Evolutionary conservation across 2,888 invertebrate species (phyloP).

Genomic region (Kryphioiulus occultus): DNA sequence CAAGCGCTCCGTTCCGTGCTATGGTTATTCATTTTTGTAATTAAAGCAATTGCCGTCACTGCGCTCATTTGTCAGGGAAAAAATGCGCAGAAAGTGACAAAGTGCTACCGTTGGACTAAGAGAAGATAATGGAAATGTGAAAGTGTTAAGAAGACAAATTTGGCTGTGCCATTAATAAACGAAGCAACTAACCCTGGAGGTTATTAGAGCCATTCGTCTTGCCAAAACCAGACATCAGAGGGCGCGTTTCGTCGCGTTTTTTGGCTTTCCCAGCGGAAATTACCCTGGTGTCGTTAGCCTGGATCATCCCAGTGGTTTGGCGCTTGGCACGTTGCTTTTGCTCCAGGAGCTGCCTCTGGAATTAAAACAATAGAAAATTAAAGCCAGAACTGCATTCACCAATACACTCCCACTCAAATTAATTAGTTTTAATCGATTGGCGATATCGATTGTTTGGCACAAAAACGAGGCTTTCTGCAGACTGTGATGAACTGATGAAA

Average conservation of each 20-base stretch:
- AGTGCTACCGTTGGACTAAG: neutral
- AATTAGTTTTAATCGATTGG: neutral
- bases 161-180: slow-evolving; percentile 36
- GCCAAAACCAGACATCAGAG: slow-evolving; percentile 50
- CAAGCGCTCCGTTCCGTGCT: neutral
- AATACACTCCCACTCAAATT: neutral
- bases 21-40: slow-evolving; percentile 7
- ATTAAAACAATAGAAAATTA: slow-evolving; percentile 48
- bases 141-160: slow-evolving; percentile 39
- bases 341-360: slow-evolving; percentile 83
- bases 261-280: slow-evolving; percentile 54
- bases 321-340: slow-evolving; percentile 88
- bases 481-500: neutral
- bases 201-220: slow-evolving; percentile 47
- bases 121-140: slow-evolving; percentile 36
- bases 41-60: neutral
- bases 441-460: neutral
- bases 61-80: neutral
- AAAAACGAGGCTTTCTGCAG: neutral
- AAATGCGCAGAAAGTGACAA: neutral
- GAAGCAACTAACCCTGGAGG: slow-evolving; percentile 45
- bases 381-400: neutral
- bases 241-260: slow-evolving; percentile 50
- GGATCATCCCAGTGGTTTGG: slow-evolving; percentile 72
- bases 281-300: slow-evolving; percentile 69